Evolutionary conservation across 2,797 vertebrate species (phyloP), one percentile per base, ranked within the genome.

Genomic region (Tadarida brasiliensis): DNA sequence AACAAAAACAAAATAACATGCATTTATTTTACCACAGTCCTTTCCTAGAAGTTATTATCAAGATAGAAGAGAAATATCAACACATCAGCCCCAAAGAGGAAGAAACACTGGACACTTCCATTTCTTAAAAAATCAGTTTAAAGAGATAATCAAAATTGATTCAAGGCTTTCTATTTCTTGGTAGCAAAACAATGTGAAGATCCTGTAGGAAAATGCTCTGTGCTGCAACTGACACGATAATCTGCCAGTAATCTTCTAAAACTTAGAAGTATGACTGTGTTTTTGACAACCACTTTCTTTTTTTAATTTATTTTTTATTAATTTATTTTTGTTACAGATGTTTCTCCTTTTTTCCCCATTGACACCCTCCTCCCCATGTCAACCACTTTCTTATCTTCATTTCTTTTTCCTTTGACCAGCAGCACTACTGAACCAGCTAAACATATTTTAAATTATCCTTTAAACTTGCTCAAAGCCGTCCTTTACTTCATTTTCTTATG

Each of bases 91-190:
- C 35, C 96, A 85, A 93, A 98, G 61, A 67, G 57, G 91, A 96
- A 96, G 59, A 94, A 15, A 47, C 15, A 39, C 0, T 86, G 33
- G 35, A 94, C 83, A 88, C 16, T 80, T 71, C 49, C 11, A n/a
- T 35, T 84, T 5, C 78, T 17, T 5, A 76, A 0, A 82, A 65
- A 30, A 33, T 19, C 20, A 93, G 47, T 54, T 59, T 90, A 83
- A 56, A 89, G 1, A 81, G 96, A 86, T 80, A 94, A 92, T 70
- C 74, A 96, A 97, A 97, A 90, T 3, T 33, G 71, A 96, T 56
- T 76, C 0, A 28, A 71, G 67, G 49, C 26, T 35, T 82, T 61
- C n/a, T 90, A 19, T 87, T 30, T 96, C 11, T 16, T 49, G 26
- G 57, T 51, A 96, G 4, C 22, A 85, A 70, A 88, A 92, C 2